phyloP scores from a whole-genome alignment of 2,113 vertebrate genomes.

The Siniperca chuatsi region DNA sequence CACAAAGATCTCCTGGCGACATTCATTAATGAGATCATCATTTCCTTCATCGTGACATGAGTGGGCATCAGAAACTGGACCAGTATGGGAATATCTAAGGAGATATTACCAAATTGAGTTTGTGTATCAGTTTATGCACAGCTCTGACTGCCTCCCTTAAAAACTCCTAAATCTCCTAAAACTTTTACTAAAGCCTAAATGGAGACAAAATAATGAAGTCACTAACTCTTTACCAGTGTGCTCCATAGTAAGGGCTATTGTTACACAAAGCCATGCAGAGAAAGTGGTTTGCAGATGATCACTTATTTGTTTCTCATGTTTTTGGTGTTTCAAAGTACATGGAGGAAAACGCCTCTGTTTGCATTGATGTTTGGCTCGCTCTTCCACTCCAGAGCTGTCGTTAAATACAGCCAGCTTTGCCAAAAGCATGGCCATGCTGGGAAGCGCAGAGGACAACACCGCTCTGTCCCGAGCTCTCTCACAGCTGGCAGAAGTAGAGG shows the following conservation, averaged over 20 bases:
- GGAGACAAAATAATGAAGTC: neutral
- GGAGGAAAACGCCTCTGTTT: neutral
- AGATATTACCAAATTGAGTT: neutral
- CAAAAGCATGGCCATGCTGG: conserved; percentile 97
- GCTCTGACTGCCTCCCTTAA: neutral
- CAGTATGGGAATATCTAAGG: neutral
- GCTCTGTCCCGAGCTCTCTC: conserved; percentile 95
- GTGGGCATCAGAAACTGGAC: neutral
- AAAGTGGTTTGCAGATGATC: neutral
- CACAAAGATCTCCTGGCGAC: neutral
- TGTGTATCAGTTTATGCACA: neutral
- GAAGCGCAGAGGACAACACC: conserved; percentile 97
- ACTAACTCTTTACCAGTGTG: neutral
- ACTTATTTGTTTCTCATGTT: neutral
- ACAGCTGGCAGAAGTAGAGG: conserved; percentile 97
- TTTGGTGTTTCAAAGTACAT: neutral
- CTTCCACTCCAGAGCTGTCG: conserved; percentile 83
- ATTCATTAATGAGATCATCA: neutral
- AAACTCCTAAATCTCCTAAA: neutral
- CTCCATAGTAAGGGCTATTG: neutral
- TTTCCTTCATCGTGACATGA: neutral
- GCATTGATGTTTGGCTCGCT: neutral
- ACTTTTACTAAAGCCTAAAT: neutral
- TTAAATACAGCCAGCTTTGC: conserved; percentile 94
- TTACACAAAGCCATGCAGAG: neutral